Evolutionary conservation across 2,797 vertebrate genomes (phyloP).

Genomic region (Cryptoprocta ferox): DNA sequence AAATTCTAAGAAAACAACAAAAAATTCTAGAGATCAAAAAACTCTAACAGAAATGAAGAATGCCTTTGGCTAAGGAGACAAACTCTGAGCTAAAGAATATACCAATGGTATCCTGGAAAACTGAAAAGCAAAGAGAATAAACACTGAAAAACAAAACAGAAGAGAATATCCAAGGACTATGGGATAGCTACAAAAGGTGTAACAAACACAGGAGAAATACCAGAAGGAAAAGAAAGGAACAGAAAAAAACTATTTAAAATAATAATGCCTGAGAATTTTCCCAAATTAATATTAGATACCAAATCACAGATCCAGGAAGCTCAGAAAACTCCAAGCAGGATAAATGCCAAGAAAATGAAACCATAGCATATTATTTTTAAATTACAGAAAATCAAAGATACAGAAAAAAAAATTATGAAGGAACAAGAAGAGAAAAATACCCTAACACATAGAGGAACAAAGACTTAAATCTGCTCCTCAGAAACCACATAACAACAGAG

Average conservation of each 20-base stretch:
- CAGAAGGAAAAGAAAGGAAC: neutral
- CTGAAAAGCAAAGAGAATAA: neutral
- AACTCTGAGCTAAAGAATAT: neutral
- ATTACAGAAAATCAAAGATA: neutral
- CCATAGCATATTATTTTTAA: neutral
- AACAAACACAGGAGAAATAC: neutral
- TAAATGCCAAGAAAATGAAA: neutral
- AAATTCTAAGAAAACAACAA: neutral
- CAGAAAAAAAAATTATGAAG: neutral
- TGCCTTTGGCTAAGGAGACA: neutral
- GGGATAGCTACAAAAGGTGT: neutral
- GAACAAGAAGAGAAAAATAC: neutral
- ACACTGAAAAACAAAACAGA: neutral
- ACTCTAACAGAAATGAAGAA: neutral
- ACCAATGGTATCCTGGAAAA: neutral
- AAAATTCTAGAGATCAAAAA: neutral
- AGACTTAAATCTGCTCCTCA: neutral
- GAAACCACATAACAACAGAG: neutral
- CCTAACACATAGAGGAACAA: neutral
- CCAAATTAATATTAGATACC: neutral
- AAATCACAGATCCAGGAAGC: neutral
- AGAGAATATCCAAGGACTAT: neutral
- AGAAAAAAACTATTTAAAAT: neutral
- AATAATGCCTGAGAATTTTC: neutral
- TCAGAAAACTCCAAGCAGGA: neutral